Percentiles rank a stretch among this genome's conserved stretches.
Evolutionary conservation across 2,113 vertebrate genomes (phyloP).

Genomic region (Trichomycterus rosablanca): DNA sequence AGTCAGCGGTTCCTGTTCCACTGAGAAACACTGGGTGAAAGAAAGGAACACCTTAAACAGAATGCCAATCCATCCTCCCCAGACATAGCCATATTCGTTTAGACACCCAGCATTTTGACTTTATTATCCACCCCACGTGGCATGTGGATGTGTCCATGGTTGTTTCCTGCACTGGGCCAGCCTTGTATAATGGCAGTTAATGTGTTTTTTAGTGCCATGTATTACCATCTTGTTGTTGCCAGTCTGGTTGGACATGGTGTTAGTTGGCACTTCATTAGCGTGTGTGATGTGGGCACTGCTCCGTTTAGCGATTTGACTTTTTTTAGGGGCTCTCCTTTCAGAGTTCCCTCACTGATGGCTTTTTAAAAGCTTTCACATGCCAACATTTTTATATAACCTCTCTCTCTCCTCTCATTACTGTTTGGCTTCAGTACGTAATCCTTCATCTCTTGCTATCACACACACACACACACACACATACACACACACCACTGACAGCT

Average conservation of each 20-base stretch:
- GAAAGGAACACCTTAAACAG: no score
- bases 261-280: slow-evolving; percentile 26
- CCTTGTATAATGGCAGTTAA: slow-evolving; percentile 39
- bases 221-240: slow-evolving; percentile 25
- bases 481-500: not conserved
- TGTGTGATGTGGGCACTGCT: slow-evolving; percentile 40
- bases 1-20: no score
- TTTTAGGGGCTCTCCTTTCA: slow-evolving; percentile 5
- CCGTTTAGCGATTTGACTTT: slow-evolving; percentile 21
- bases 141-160: no score
- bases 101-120: no score
- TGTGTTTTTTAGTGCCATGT: slow-evolving; percentile 40
- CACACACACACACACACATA: no score
- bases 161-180: no score
- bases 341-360: slow-evolving; percentile 20
- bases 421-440: slow-evolving; percentile 6
- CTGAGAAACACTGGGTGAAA: no score
- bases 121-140: no score
- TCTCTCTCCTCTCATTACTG: slow-evolving; percentile 40
- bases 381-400: slow-evolving; percentile 37
- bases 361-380: slow-evolving; percentile 41
- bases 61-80: no score
- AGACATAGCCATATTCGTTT: no score
- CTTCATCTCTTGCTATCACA: slow-evolving; percentile 1
- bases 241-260: slow-evolving; percentile 26